These are phyloP conservation scores for Phodopus roborovskii DNA, from an alignment of 2,113 vertebrate genomes.

Conservation along the genomic window DNA sequence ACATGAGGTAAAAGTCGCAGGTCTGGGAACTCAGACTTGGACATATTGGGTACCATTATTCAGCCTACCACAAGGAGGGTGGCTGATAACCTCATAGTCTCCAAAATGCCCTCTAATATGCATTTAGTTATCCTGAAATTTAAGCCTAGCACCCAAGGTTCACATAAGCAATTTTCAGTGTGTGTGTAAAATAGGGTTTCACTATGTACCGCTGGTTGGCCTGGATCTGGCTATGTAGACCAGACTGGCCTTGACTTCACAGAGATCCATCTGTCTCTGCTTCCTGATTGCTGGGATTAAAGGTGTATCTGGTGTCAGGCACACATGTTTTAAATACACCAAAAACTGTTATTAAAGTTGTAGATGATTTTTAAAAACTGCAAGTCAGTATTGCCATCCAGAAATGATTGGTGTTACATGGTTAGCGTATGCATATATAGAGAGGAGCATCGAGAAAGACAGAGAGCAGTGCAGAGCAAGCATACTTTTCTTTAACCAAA, in stretches of 20 bases:
- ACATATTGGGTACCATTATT: not conserved
- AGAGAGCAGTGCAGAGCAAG: not conserved
- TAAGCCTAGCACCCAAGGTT: constrained; percentile 43
- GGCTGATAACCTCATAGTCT: not conserved
- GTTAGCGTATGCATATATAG: not conserved
- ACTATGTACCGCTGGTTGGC: not conserved
- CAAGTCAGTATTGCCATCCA: not conserved
- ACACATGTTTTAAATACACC: not conserved
- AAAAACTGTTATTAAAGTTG: constrained; percentile 11
- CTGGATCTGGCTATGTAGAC: not conserved
- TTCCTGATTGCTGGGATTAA: not conserved
- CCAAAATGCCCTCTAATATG: constrained; percentile 4
- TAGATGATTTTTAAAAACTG: constrained; percentile 3
- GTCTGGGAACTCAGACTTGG: not conserved
- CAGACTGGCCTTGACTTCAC: not conserved
- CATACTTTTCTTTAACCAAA: not conserved
- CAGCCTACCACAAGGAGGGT: not conserved
- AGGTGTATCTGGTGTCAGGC: no score
- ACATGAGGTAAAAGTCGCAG: not conserved
- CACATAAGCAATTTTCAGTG: not conserved
- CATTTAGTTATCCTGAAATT: not conserved
- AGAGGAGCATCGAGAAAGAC: not conserved
- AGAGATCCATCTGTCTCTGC: not conserved
- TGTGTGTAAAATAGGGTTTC: not conserved
- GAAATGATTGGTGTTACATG: not conserved